These are phyloP conservation scores for Pseudomyrmex cubaensis DNA, from an alignment of 1,140 invertebrate genomes.

Conservation along the genomic window DNA sequence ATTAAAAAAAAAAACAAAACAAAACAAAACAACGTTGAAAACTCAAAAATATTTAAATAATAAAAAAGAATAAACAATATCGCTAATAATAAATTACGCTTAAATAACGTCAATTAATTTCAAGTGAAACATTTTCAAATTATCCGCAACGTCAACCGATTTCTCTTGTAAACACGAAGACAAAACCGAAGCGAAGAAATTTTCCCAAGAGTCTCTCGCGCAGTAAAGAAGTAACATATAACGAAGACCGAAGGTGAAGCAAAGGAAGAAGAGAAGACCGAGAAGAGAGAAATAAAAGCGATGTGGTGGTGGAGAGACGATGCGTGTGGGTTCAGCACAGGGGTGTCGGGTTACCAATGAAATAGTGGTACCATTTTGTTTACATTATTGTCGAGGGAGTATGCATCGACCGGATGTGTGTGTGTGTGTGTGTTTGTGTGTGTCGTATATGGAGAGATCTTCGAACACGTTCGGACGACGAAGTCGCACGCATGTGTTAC, in stretches of 20 bases:
- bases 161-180: not conserved
- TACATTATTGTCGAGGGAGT: conserved; percentile 82
- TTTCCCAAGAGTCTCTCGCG: not conserved
- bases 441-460: conserved; percentile 21
- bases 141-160: not conserved
- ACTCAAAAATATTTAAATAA: not conserved
- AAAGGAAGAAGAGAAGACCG: not conserved
- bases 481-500: conserved; percentile 45
- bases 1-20: not conserved
- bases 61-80: not conserved
- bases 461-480: conserved; percentile 10
- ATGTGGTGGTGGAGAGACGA: conserved; percentile 65
- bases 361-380: conserved; percentile 85
- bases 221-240: not conserved
- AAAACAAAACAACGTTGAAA: not conserved
- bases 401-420: conserved; percentile 1
- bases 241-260: conserved; percentile 22
- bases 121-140: not conserved
- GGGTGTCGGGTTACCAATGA: conserved; percentile 84
- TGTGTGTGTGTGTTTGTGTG: not conserved
- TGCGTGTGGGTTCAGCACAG: conserved; percentile 81
- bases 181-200: not conserved
- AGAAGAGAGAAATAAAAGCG: conserved; percentile 21
- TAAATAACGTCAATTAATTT: not conserved
- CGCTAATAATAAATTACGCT: not conserved